These are phyloP conservation scores for Sturmia bella DNA, from an alignment of 2,888 invertebrate species.

Conservation along the genomic window DNA sequence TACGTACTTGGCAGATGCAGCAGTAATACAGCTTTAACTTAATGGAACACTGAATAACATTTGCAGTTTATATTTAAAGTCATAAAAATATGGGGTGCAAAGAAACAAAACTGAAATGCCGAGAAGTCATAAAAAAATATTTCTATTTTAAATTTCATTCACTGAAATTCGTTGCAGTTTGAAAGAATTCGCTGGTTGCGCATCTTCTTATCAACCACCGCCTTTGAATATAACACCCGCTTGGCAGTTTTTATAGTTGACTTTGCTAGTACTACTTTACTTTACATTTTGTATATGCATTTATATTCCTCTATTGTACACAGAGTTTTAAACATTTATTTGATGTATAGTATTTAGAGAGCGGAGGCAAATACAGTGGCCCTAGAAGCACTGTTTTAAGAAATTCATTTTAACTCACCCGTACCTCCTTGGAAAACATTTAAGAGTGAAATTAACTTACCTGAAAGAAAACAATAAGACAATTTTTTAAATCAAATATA, in stretches of 20 bases:
- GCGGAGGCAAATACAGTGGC: conserved; percentile 19
- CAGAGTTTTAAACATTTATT: too few relatives aligned
- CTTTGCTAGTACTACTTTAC: conserved; percentile 10
- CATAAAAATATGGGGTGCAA: conserved; percentile 36
- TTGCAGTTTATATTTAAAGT: conserved; percentile 58
- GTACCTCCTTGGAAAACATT: background rate
- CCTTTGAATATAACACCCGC: background rate
- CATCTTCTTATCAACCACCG: background rate
- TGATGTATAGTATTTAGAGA: background rate
- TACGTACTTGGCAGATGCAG: conserved; percentile 12
- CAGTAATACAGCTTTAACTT: conserved; percentile 38
- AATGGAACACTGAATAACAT: conserved; percentile 65
- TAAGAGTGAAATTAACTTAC: conserved; percentile 4
- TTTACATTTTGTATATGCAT: conserved; percentile 25
- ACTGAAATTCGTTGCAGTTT: conserved; percentile 55
- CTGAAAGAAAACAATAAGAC: background rate
- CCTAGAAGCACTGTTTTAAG: background rate
- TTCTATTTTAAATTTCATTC: conserved; percentile 65
- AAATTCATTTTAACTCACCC: conserved; percentile 10
- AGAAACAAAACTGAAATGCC: conserved; percentile 41
- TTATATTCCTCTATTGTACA: background rate
- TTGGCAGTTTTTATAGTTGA: background rate
- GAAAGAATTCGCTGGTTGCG: conserved; percentile 44
- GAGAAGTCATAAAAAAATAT: conserved; percentile 67
- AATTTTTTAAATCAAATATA: background rate